phyloP scores from a whole-genome alignment of 2,797 vertebrate genomes.

The Heliangelus exortis region DNA sequence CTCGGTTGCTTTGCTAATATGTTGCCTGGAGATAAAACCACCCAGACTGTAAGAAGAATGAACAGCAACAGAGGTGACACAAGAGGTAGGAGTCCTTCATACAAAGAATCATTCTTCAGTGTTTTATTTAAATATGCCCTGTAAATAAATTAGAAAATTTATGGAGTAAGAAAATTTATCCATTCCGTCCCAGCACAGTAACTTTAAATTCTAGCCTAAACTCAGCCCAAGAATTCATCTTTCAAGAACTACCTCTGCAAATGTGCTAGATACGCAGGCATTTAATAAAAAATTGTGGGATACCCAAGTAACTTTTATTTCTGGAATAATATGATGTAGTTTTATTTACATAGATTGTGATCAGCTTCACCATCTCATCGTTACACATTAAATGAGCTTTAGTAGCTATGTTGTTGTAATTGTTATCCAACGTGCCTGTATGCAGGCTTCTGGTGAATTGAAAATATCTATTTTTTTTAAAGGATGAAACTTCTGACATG shows the following conservation, averaged over 20 bases:
- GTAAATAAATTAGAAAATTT: slow-evolving; percentile 38
- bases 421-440: neutral
- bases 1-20: slow-evolving; percentile 61
- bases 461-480: neutral
- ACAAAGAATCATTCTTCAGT: slow-evolving; percentile 61
- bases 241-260: neutral
- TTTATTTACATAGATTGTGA: neutral
- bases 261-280: neutral
- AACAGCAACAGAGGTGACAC: slow-evolving; percentile 68
- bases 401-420: neutral
- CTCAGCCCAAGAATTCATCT: neutral
- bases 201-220: neutral
- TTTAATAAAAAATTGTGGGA: neutral
- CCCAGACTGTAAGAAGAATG: slow-evolving; percentile 63
- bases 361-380: neutral
- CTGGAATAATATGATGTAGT: neutral
- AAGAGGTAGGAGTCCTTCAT: slow-evolving; percentile 70
- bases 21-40: slow-evolving; percentile 58
- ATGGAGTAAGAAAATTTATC: neutral
- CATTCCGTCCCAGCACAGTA: neutral
- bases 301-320: neutral
- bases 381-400: neutral
- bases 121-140: slow-evolving; percentile 69
- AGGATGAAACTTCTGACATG: neutral
- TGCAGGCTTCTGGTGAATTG: neutral